Percentiles rank a stretch among this genome's conserved stretches.
Evolutionary conservation across 2,888 invertebrate genomes (phyloP).

Genomic region (Coelogynopora nodosa): DNA sequence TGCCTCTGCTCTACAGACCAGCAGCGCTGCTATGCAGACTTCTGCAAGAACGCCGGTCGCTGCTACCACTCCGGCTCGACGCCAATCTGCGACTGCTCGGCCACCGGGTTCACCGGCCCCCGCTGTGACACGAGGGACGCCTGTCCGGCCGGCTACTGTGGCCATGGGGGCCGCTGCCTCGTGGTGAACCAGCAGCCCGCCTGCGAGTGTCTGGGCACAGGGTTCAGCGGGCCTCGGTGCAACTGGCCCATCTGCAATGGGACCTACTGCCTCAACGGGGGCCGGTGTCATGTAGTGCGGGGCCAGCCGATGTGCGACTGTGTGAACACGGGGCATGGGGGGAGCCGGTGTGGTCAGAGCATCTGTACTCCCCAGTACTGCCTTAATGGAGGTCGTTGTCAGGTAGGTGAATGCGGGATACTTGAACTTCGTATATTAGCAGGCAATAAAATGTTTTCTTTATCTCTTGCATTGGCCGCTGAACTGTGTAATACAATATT

Average conservation of each 20-base stretch:
- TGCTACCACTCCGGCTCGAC: not conserved
- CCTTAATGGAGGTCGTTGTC: constrained; percentile 31
- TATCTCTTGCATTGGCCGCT: too few species aligned
- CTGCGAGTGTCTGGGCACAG: constrained; percentile 36
- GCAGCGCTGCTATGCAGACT: not conserved
- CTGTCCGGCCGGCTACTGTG: constrained; percentile 34
- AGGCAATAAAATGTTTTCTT: too few species aligned
- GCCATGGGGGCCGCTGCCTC: constrained; percentile 37
- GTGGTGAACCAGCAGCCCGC: not conserved
- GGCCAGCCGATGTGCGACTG: constrained; percentile 32
- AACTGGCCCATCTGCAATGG: constrained; percentile 17
- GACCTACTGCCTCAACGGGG: constrained; percentile 32
- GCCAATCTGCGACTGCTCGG: not conserved
- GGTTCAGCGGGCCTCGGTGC: constrained; percentile 12
- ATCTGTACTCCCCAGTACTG: constrained; percentile 27
- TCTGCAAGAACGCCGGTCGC: not conserved
- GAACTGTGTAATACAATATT: too few species aligned
- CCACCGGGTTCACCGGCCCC: constrained; percentile 27
- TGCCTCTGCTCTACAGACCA: not conserved
- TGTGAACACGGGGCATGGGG: constrained; percentile 10
- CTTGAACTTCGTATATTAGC: too few species aligned
- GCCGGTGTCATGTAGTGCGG: constrained; percentile 25
- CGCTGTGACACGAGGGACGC: constrained; percentile 25
- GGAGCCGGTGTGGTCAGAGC: constrained; percentile 24
- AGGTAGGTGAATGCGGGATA: not conserved